Percentiles rank a stretch among this genome's conserved stretches.
phyloP scores from a whole-genome alignment of 2,113 vertebrate genomes.

The Amia ocellicauda region DNA sequence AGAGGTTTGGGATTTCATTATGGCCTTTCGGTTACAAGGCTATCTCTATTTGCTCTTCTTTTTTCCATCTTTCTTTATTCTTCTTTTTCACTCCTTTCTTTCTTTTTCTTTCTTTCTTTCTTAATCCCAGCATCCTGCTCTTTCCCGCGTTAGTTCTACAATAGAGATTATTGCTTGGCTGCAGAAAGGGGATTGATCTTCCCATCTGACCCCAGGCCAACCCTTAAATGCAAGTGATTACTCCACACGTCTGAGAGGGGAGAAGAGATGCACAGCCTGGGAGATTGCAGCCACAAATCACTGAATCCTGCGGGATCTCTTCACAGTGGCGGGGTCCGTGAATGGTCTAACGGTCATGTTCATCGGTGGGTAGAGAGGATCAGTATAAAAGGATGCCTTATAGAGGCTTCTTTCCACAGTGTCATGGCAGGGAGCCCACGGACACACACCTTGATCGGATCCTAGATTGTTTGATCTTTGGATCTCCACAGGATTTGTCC shows the following conservation, averaged over 20 bases:
- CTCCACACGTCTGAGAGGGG: not conserved
- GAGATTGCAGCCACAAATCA: constrained; percentile 6
- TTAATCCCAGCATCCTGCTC: constrained; percentile 9
- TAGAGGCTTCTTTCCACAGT: no score
- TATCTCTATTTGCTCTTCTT: constrained; percentile 2
- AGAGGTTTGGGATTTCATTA: not conserved
- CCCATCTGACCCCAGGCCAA: not conserved
- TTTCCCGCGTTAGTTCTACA: not conserved
- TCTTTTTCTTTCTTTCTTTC: constrained; percentile 5
- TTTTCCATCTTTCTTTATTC: not conserved
- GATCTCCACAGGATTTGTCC: no score
- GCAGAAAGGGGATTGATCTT: not conserved
- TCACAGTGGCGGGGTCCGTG: not conserved
- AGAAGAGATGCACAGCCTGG: not conserved
- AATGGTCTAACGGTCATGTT: not conserved
- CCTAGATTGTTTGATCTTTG: no score
- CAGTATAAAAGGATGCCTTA: no score
- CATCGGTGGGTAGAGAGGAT: not conserved
- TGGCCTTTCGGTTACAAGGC: not conserved
- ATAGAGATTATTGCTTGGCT: constrained; percentile 9
- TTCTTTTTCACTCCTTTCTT: constrained; percentile 1
- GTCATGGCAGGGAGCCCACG: no score
- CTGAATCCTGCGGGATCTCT: not conserved
- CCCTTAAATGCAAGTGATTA: not conserved
- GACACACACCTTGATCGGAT: no score